phyloP scores from a whole-genome alignment of 2,797 vertebrate species.

The Parauchenoglanis punctatus region DNA sequence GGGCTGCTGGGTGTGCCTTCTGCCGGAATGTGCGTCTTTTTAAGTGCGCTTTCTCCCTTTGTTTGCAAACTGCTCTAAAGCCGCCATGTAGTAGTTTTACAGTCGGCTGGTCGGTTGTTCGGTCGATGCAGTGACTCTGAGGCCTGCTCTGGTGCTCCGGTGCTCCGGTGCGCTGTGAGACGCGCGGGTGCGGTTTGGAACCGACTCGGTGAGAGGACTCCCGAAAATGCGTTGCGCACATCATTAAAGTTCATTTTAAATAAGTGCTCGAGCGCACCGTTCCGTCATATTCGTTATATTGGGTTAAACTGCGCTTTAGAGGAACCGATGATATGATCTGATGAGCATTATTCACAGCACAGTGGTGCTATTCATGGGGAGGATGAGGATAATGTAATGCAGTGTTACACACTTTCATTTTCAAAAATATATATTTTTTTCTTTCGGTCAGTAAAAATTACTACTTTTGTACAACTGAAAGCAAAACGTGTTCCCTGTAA shows the following conservation, averaged over 20 bases:
- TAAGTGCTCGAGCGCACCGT: accelerated
- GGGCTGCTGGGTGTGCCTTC: background rate
- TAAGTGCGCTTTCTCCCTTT: background rate
- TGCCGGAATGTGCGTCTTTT: background rate
- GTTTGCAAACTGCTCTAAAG: background rate
- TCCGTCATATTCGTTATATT: background rate
- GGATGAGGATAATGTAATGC: background rate
- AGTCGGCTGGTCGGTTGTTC: too few species aligned
- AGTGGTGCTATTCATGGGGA: background rate
- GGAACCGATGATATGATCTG: background rate
- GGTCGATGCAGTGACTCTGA: background rate
- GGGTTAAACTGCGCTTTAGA: background rate
- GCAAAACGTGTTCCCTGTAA: background rate
- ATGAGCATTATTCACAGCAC: background rate
- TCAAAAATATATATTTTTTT: background rate
- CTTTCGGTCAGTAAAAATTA: background rate
- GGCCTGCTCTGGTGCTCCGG: too few species aligned
- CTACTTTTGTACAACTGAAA: background rate
- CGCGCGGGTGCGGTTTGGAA: background rate
- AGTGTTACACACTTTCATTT: background rate
- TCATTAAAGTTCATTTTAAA: background rate
- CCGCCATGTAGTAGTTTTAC: background rate
- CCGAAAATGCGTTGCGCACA: background rate
- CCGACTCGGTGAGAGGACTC: background rate
- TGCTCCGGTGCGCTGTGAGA: too few species aligned